Conservation (phyloP, 2,797 vertebrate species). For the Hyperoplus immaculatus region DNA sequence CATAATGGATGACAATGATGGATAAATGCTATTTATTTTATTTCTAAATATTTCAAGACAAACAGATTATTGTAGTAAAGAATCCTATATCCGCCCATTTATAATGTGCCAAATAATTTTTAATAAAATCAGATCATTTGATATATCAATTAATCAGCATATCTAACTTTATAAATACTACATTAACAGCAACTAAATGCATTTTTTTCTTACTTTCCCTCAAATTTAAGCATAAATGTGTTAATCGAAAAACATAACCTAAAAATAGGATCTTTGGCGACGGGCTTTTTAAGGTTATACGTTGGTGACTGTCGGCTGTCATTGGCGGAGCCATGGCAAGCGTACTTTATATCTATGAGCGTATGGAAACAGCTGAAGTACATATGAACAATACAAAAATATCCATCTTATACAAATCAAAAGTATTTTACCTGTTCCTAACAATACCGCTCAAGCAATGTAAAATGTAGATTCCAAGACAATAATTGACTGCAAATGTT, state of each 20-base stretch:
- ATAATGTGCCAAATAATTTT: not conserved
- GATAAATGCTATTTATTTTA: not conserved
- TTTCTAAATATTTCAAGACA: not conserved
- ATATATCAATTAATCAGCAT: not conserved
- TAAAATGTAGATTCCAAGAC: not conserved
- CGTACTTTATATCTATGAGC: conserved; percentile 7
- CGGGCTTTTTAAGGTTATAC: conserved; percentile 83
- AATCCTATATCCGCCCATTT: not conserved
- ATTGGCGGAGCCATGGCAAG: conserved; percentile 59
- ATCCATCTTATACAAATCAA: not conserved
- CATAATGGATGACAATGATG: not conserved
- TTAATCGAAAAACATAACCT: conserved; percentile 53
- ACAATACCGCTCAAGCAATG: too few species aligned
- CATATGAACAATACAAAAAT: conserved; percentile 21
- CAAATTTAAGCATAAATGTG: conserved; percentile 44
- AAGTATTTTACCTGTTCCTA: too few species aligned
- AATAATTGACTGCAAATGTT: not conserved
- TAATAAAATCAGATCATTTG: not conserved
- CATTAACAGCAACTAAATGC: not conserved
- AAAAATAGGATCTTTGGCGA: conserved; percentile 80
- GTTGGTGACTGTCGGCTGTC: conserved; percentile 31
- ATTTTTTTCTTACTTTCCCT: not conserved
- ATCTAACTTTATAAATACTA: not conserved
- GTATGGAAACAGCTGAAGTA: conserved; percentile 17
- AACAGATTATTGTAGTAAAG: not conserved